These are phyloP conservation scores for Drymonia ruficornis DNA, from an alignment of 2,888 invertebrate genomes.

Conservation along the genomic window DNA sequence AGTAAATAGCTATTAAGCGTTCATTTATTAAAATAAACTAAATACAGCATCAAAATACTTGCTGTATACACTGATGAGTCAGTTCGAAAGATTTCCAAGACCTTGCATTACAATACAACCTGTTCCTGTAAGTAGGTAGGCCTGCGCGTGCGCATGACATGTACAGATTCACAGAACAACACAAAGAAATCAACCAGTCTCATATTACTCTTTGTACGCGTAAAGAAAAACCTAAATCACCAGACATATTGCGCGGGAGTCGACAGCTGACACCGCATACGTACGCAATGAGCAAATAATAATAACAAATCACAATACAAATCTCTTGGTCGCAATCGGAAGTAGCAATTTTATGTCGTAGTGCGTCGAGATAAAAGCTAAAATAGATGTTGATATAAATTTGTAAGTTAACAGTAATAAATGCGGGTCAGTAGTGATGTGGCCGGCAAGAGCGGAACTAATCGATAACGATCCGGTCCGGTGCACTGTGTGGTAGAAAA, in stretches of 20 bases:
- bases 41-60: too few relatives aligned
- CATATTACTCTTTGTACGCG: conserved; percentile 16
- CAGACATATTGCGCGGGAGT: conserved; percentile 47
- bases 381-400: conserved; percentile 36
- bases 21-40: too few relatives aligned
- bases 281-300: conserved; percentile 52
- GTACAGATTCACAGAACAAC: conserved; percentile 28
- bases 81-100: conserved; percentile 24
- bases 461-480: conserved; percentile 45
- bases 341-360: conserved; percentile 39
- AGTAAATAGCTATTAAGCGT: too few relatives aligned
- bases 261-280: conserved; percentile 60
- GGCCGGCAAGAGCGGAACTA: conserved; percentile 20
- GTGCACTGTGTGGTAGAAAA: background rate
- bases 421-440: conserved; percentile 63
- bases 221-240: conserved; percentile 24
- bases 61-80: too few relatives aligned
- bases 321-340: conserved; percentile 12
- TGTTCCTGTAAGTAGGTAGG: conserved; percentile 14
- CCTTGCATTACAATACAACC: conserved; percentile 15
- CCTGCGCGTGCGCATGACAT: background rate
- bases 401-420: conserved; percentile 58
- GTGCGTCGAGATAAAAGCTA: conserved; percentile 40
- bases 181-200: conserved; percentile 30
- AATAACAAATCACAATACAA: conserved; percentile 46